A percentile compares a stretch with the other conserved stretches of the same genome.
phyloP scores from a whole-genome alignment of 30 jellyfish, hydroid and myxozoan genomes.

The Morbakka virulenta region DNA sequence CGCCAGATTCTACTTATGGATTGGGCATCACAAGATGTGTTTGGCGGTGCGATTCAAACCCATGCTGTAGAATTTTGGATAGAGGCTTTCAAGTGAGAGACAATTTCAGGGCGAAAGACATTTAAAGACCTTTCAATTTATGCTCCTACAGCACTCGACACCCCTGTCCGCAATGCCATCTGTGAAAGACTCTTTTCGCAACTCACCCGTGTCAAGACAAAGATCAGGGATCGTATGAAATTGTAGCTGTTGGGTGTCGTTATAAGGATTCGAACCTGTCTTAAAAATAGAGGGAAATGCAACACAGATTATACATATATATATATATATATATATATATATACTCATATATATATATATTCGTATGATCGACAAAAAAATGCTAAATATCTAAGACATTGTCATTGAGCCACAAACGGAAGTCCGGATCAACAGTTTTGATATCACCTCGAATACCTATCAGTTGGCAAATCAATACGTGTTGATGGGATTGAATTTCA shows the following conservation, averaged over 20 bases:
- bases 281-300: slow-evolving; percentile 28
- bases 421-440: no score
- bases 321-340: background rate
- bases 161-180: slow-evolving; percentile 62
- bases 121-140: slow-evolving; percentile 17
- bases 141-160: slow-evolving; percentile 45
- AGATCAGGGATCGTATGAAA: slow-evolving; percentile 43
- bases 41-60: slow-evolving; percentile 22
- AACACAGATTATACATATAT: slow-evolving; percentile 50
- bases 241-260: slow-evolving; percentile 48
- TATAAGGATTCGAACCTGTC: slow-evolving; percentile 40
- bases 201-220: slow-evolving; percentile 39
- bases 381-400: no score
- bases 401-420: no score
- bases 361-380: no score
- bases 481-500: no score
- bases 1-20: slow-evolving; percentile 36
- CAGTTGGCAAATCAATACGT: no score
- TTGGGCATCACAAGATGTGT: slow-evolving; percentile 34
- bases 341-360: slow-evolving; percentile 7
- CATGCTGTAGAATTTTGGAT: slow-evolving; percentile 39
- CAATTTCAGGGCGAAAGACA: background rate
- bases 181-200: slow-evolving; percentile 55
- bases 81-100: slow-evolving; percentile 1
- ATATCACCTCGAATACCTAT: no score